phyloP scores from a whole-genome alignment of 1,140 invertebrate species.

The Saccostrea echinata region DNA sequence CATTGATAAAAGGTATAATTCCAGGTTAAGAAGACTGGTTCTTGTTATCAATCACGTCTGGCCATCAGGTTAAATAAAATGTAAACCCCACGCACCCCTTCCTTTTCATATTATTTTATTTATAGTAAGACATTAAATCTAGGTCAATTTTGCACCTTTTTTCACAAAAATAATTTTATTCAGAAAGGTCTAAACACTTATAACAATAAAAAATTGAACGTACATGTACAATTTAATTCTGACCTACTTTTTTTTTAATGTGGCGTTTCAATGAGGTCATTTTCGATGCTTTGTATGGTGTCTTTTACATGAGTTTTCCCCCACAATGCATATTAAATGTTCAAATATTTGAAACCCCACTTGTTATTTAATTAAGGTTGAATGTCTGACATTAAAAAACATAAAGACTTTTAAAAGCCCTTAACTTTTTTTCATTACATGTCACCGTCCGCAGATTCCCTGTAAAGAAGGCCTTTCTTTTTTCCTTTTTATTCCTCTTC shows the following conservation, averaged over 20 bases:
- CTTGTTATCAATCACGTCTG: too few species aligned
- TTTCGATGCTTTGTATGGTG: background rate
- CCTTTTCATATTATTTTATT: too few species aligned
- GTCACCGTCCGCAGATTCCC: background rate
- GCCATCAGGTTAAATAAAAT: too few species aligned
- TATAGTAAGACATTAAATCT: too few species aligned
- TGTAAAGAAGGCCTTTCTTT: background rate
- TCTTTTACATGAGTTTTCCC: background rate
- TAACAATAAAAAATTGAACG: too few species aligned
- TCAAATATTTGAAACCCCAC: constrained; percentile 10
- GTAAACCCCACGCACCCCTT: too few species aligned
- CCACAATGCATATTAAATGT: background rate
- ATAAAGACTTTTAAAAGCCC: background rate
- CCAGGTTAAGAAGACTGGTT: too few species aligned
- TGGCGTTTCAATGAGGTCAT: background rate
- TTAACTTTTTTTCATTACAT: background rate
- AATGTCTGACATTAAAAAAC: background rate
- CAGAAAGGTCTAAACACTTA: too few species aligned
- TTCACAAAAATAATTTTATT: too few species aligned
- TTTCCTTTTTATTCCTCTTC: background rate
- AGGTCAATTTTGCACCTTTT: too few species aligned
- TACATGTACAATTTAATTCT: background rate
- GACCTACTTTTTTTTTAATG: background rate
- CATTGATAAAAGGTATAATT: too few species aligned
- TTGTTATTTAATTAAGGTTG: background rate